Evolutionary conservation across 2,797 vertebrate genomes (phyloP).

Genomic region (Calcarius lapponicus): DNA sequence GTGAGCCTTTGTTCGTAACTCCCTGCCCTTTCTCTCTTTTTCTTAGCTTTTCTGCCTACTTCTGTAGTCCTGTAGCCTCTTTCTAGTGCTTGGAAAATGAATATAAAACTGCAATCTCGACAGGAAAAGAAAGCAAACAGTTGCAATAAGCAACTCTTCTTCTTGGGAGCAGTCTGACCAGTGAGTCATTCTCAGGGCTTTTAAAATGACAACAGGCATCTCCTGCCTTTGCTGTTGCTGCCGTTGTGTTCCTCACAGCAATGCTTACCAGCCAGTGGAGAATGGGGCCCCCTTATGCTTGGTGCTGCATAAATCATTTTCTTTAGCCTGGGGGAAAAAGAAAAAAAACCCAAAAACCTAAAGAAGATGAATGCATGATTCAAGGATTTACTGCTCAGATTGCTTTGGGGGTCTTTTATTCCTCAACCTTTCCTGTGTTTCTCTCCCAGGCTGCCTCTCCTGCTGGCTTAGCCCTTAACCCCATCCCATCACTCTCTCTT

Average conservation of each 20-base stretch:
- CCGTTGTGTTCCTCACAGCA: conserved; percentile 34
- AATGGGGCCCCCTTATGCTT: conserved; percentile 62
- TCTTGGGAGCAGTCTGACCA: conserved; percentile 31
- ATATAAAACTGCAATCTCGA: background rate
- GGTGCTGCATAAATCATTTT: conserved; percentile 65
- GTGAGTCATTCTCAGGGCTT: conserved; percentile 18
- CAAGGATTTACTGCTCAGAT: conserved; percentile 64
- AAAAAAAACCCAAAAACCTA: background rate
- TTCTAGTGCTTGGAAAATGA: background rate
- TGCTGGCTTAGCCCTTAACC: conserved; percentile 57
- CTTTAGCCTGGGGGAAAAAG: conserved; percentile 49
- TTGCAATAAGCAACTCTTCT: background rate
- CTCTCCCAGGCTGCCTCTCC: conserved; percentile 46
- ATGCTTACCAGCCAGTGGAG: conserved; percentile 46
- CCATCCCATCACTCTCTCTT: conserved; percentile 34
- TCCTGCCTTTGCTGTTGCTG: conserved; percentile 36
- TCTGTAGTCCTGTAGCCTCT: background rate
- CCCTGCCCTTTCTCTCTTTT: background rate
- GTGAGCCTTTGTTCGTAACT: background rate
- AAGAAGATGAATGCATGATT: conserved; percentile 55
- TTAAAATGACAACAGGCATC: conserved; percentile 50
- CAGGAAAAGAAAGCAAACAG: background rate
- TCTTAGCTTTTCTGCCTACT: background rate
- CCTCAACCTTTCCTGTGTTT: conserved; percentile 42
- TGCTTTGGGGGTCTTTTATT: conserved; percentile 61